Conservation (phyloP, 2,113 vertebrate species). For the Oreochromis aureus region DNA sequence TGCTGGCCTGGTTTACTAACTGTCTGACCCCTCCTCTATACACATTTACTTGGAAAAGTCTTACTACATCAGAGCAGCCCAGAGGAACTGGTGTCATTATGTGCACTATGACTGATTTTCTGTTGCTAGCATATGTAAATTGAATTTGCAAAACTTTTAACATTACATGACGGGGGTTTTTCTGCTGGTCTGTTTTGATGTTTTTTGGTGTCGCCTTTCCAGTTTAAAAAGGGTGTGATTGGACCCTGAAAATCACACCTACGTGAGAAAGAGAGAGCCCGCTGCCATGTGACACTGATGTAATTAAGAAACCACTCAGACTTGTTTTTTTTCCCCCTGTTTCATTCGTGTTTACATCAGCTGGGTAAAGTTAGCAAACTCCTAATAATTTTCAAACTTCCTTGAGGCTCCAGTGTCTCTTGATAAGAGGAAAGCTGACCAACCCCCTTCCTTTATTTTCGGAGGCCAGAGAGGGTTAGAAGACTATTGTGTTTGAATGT, state of each 20-base stretch:
- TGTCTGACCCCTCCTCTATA: background rate
- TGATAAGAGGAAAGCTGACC: constrained; percentile 30
- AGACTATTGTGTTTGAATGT: constrained; percentile 62
- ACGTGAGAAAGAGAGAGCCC: constrained; percentile 1
- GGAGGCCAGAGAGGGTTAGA: constrained; percentile 36
- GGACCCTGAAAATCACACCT: background rate
- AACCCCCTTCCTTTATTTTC: constrained; percentile 41
- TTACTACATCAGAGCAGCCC: background rate
- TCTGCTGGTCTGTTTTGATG: background rate
- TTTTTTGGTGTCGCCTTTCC: background rate
- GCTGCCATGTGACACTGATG: background rate
- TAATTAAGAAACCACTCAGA: background rate
- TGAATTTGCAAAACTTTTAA: background rate
- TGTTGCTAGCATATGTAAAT: background rate
- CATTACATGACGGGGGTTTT: background rate
- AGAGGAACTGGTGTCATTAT: background rate
- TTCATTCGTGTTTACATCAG: background rate
- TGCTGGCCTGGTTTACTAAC: background rate
- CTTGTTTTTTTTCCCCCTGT: background rate
- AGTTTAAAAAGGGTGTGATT: background rate
- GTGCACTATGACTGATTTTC: background rate
- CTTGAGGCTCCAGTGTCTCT: background rate
- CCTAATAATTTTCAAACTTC: constrained; percentile 10
- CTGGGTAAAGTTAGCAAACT: background rate
- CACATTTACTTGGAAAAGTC: background rate